Evolutionary conservation across 2,888 invertebrate species (phyloP), one percentile per base, ranked within the genome.

Genomic region (Sarcophaga rosellei): DNA sequence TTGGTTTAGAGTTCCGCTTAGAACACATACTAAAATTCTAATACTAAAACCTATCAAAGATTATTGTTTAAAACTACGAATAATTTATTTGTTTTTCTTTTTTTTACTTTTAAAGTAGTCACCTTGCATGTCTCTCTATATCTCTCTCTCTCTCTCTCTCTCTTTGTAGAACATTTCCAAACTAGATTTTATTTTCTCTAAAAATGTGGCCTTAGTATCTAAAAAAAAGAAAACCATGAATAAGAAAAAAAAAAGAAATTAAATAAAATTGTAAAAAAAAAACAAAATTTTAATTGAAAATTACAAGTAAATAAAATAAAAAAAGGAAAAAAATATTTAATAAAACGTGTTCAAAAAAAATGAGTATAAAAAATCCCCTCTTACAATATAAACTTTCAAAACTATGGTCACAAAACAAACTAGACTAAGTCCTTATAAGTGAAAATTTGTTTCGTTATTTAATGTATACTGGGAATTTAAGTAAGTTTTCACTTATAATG

Each of bases 121-220:
- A n/a, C 57, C 68, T 77, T 72, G 77, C 45, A 66, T 75, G 70
- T 81, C 70, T 81, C 2, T 12, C 23, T 17, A 59, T 75, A 45
- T 81, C 70, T 81, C 5, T 44, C 15, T 17, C 8, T 23, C n/a
- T n/a, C n/a, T 75, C 59, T 81, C 70, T 81, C 5, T 44, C 15
- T 17, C 8, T 23, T 57, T 70, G 15, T 63, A 75, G 45, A 44
- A 23, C 47, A 74, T 69, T 77, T 77, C 77, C 66, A 53, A 17
- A 15, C 15, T 53, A 53, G 53, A 12, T 10, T 53, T 84, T 84
- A 53, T 12, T 84, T 78, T 84, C 74, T 85, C 84, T 87, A 77
- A 88, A 88, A 86, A 88, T 86, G 87, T 88, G 87, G 87, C 87
- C 87, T 88, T 88, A 88, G 86, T 81, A 84, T 86, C 84, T 86